Conservation (phyloP, 2,797 vertebrate species). For the Apogon hyalosoma region DNA sequence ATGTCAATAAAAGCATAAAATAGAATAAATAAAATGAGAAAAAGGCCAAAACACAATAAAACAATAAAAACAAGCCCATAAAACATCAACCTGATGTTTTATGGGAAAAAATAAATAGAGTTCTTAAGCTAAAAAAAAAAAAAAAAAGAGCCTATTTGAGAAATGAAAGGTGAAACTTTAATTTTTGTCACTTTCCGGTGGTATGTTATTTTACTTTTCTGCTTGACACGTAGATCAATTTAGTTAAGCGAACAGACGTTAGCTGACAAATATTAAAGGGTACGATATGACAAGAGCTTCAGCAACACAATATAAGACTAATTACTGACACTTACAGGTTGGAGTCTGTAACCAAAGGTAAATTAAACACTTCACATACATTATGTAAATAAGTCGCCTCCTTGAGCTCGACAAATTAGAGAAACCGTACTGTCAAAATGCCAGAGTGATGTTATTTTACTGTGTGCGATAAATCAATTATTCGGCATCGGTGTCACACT, state of each 20-base stretch:
- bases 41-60: too few relatives aligned
- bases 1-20: too few relatives aligned
- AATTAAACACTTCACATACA: slow-evolving; percentile 30
- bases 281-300: slow-evolving; percentile 12
- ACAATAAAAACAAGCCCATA: too few relatives aligned
- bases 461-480: slow-evolving; percentile 57
- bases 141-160: too few relatives aligned
- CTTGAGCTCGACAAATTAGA: slow-evolving; percentile 22
- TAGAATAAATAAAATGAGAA: too few relatives aligned
- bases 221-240: slow-evolving; percentile 1
- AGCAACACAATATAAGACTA: slow-evolving; percentile 14
- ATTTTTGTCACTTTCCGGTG: too few relatives aligned
- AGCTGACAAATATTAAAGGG: slow-evolving; percentile 11
- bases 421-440: slow-evolving; percentile 30
- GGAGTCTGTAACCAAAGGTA: slow-evolving; percentile 27
- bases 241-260: background rate
- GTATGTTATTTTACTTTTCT: background rate
- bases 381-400: slow-evolving; percentile 42
- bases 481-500: slow-evolving; percentile 37
- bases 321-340: slow-evolving; percentile 18
- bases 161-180: too few relatives aligned
- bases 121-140: too few relatives aligned
- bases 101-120: too few relatives aligned
- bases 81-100: too few relatives aligned
- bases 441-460: slow-evolving; percentile 38